Base-by-base conservation (phyloP, 2,797 vertebrate species). In the Tangara arthus region DNA sequence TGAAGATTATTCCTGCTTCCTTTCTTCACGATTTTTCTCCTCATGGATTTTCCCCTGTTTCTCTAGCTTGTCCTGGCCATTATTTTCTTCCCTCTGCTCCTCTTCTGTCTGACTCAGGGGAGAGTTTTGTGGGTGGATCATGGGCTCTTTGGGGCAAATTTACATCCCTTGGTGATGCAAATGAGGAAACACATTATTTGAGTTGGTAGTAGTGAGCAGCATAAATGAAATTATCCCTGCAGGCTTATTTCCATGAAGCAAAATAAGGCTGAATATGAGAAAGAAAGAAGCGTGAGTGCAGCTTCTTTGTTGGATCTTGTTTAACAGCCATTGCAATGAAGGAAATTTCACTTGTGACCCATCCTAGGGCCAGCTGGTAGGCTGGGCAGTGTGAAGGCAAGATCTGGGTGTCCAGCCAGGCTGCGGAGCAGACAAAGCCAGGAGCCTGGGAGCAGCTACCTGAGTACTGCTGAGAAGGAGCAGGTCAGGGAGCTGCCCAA, bases 61-160 rank as follows among this genome's bases (percentile, higher is more conserved):
- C 34, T 93, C 55, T 82, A 59, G 46, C 32, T 84, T 69, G 19
- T 76, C 37, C 17, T 2, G 3, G 52, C 34, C n/a, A 30, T 76
- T 90, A 75, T 69, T 64, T 81, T 86, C 59, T 93, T 91, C 63
- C 60, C 32, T 82, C 47, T 92, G 59, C 41, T 92, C 34, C 32
- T 87, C 66, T 86, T 84, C 61, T 66, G 4, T 79, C 27, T 92
- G 66, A 72, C 87, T 83, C 37, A 32, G 28, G 72, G 73, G 85
- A 86, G 46, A 30, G 32, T 87, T 90, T 83, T 52, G 50, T 92
- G 73, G 80, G 92, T 88, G 77, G 82, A 88, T 86, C 72, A 28
- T n/a, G 49, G 72, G 24, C 63, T 95, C 69, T 92, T 89, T 94
- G 79, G 87, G 87, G 66, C 56, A 96, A 41, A 79, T 84, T 86